Evolutionary conservation across 2,113 vertebrate species (phyloP), one percentile per base, ranked within the genome.

Genomic region (Macrotus californicus): DNA sequence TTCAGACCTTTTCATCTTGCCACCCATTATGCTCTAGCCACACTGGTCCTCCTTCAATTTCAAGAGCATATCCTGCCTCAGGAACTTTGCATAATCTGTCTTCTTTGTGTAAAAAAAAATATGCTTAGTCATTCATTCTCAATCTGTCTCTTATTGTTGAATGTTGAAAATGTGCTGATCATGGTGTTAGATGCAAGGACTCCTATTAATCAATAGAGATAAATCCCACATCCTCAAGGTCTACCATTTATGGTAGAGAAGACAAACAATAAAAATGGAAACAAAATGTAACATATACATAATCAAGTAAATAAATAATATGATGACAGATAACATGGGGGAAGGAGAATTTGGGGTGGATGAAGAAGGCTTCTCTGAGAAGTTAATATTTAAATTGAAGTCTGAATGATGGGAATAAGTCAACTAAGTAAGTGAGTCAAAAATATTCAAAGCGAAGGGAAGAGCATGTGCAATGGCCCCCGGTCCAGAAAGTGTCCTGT

Each of bases 221-320:
- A 52, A 56, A 59, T 59, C 41, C 12, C 15, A 83, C 18, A 2
- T 43, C 46, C 76, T 95, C 19, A 88, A 85, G 14, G 19, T 64
- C 76, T 41, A 85, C 29, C 10, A 59, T 34, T 46, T 85, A 80
- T n/a, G 10, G 7, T 54, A 43, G 2, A 64, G 22, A 72, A 92
- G 39, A 34, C 6, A 84, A 59, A 41, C 15, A 10, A 52, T 26
- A 59, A 84, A 77, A 86, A 64, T n/a, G 69, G 19, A 89, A 73
- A 89, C 4, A 31, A 73, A 54, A 43, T 10, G 31, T 16, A 91
- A 24, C 19, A 56, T 56, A 24, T 61, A 3, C 6, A 77, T 50
- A 82, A 36, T 24, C 48, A 80, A 94, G 29, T n/a, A 73, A 59
- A 96, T 70, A 43, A 64, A 61, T 34, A 70, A n/a, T 41, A 75